A percentile compares a stretch with the other conserved stretches of the same genome.
These are phyloP conservation scores for Trichopoda pennipes DNA, from an alignment of 2,888 invertebrate genomes.

Conservation along the genomic window DNA sequence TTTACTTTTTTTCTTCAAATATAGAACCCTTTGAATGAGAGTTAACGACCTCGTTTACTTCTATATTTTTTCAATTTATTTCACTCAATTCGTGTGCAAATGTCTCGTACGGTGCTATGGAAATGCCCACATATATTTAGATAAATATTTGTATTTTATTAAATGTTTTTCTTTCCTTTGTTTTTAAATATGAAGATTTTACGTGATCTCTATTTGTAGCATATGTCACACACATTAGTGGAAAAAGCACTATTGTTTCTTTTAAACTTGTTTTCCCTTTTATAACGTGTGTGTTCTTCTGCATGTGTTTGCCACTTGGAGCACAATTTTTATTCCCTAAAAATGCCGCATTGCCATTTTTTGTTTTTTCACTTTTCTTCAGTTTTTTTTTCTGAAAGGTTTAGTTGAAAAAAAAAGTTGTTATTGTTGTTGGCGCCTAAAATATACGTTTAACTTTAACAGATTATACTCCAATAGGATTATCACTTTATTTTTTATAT, in stretches of 20 bases:
- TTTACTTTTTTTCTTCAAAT: too few relatives aligned
- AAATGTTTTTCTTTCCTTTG: slow-evolving; percentile 36
- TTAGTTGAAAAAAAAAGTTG: slow-evolving; percentile 49
- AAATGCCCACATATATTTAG: not conserved
- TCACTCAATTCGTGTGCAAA: too few relatives aligned
- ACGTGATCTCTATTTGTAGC: slow-evolving; percentile 62
- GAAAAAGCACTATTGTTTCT: slow-evolving; percentile 29
- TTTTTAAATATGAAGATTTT: slow-evolving; percentile 56
- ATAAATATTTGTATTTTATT: slow-evolving; percentile 12
- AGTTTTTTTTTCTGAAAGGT: slow-evolving; percentile 25
- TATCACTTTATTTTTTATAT: not conserved
- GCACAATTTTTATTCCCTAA: slow-evolving; percentile 62
- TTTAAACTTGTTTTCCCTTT: slow-evolving; percentile 55
- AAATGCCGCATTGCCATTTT: slow-evolving; percentile 73
- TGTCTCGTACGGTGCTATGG: too few relatives aligned
- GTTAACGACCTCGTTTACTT: too few relatives aligned
- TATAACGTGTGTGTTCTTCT: not conserved
- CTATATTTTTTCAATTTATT: too few relatives aligned
- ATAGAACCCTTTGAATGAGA: too few relatives aligned
- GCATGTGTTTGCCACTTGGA: not conserved
- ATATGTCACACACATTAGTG: slow-evolving; percentile 44
- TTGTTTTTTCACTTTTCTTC: slow-evolving; percentile 32
- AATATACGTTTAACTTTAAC: slow-evolving; percentile 59
- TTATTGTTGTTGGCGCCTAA: slow-evolving; percentile 64
- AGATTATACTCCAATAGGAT: slow-evolving; percentile 43